These are phyloP conservation scores for Calyptomena viridis DNA, from an alignment of 2,113 vertebrate genomes.

Conservation along the genomic window DNA sequence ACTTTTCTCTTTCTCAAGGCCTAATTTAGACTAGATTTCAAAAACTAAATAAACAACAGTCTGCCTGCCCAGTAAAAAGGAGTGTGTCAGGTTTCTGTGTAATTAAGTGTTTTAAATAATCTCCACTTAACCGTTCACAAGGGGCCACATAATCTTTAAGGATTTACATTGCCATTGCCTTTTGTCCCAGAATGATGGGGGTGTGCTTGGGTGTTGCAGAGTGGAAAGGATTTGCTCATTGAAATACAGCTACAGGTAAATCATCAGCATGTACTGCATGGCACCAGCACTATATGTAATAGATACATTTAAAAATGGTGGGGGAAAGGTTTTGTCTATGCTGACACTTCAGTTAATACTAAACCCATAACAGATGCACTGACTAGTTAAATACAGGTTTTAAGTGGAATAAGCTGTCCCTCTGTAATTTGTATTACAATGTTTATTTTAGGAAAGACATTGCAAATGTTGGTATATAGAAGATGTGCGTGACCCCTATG, in stretches of 20 bases:
- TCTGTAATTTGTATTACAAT: not conserved
- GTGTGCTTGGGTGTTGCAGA: not conserved
- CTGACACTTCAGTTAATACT: not conserved
- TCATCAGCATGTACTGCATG: not conserved
- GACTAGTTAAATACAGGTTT: not conserved
- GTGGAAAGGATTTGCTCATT: not conserved
- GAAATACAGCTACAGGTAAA: not conserved
- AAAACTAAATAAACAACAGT: constrained; percentile 78
- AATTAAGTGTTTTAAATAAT: constrained; percentile 74
- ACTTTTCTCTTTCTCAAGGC: constrained; percentile 61
- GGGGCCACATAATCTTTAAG: constrained; percentile 54
- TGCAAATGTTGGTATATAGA: not conserved
- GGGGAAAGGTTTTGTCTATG: not conserved
- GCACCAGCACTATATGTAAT: accelerated
- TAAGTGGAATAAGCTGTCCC: not conserved
- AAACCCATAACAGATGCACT: not conserved
- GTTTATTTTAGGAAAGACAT: not conserved
- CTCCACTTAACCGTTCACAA: constrained; percentile 60
- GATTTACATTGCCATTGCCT: not conserved
- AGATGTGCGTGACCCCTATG: not conserved
- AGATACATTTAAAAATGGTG: not conserved
- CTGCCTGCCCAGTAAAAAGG: constrained; percentile 70
- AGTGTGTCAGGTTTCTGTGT: constrained; percentile 76
- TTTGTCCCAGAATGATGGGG: not conserved
- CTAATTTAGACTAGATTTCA: constrained; percentile 75